phyloP scores from a whole-genome alignment of 2,113 vertebrate species.

The Rutilus rutilus region DNA sequence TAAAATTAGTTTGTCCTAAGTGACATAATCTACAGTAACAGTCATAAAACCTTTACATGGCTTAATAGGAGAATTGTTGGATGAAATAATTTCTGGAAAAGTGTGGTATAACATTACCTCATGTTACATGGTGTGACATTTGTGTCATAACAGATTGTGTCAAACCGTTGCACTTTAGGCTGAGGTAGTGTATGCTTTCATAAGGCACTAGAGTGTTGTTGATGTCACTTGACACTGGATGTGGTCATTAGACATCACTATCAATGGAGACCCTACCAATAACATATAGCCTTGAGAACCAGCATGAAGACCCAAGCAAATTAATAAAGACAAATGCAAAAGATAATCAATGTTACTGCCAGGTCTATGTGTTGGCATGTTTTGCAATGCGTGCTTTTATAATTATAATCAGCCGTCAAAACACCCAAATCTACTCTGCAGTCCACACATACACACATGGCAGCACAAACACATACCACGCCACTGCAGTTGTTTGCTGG shows the following conservation, averaged over 20 bases:
- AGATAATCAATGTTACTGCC: neutral
- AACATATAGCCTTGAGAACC: neutral
- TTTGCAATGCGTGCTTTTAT: neutral
- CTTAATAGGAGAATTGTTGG: neutral
- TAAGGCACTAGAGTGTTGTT: constrained; percentile 17
- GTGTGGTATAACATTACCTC: constrained; percentile 30
- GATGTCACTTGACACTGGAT: constrained; percentile 41
- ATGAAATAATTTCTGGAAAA: neutral
- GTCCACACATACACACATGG: constrained; percentile 14
- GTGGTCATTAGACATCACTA: constrained; percentile 16
- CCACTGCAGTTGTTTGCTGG: constrained; percentile 61
- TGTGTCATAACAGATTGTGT: constrained; percentile 28
- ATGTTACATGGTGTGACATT: constrained; percentile 23
- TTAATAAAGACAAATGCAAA: neutral
- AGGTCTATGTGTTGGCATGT: neutral
- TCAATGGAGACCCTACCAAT: constrained; percentile 1
- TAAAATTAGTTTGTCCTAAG: neutral
- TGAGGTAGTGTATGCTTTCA: constrained; percentile 16
- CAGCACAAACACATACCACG: neutral
- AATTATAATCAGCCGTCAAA: neutral
- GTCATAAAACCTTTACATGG: neutral
- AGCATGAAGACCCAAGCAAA: neutral
- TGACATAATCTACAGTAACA: neutral
- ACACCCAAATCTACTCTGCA: neutral
- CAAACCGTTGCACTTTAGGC: constrained; percentile 12